phyloP scores from a whole-genome alignment of 2,888 invertebrate species.

The Netelia virgata region DNA sequence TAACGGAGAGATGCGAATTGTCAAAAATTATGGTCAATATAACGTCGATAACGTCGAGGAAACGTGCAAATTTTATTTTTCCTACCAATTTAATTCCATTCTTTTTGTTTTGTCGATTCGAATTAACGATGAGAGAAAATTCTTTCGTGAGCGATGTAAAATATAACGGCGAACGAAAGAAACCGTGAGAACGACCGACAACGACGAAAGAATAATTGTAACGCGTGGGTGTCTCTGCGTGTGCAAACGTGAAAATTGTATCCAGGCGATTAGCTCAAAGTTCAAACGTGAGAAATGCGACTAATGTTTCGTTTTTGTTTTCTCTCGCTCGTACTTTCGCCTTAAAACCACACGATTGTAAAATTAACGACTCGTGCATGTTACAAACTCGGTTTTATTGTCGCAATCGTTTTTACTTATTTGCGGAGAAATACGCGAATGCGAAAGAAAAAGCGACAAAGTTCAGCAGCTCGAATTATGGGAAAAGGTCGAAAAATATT shows the following conservation, averaged over 20 bases:
- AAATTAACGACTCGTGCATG: too few species aligned
- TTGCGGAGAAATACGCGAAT: conserved; percentile 13
- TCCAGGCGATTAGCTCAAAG: neutral
- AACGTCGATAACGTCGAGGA: too few species aligned
- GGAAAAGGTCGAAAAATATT: conserved; percentile 28
- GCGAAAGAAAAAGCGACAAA: neutral
- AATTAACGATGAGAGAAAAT: too few species aligned
- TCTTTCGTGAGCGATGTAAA: too few species aligned
- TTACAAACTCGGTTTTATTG: too few species aligned
- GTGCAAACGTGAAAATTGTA: neutral
- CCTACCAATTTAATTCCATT: too few species aligned
- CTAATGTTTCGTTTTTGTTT: neutral
- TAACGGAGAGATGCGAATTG: conserved; percentile 30
- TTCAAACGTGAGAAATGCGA: conserved; percentile 22
- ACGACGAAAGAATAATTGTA: neutral
- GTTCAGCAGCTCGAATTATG: neutral
- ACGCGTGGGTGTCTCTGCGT: conserved; percentile 7
- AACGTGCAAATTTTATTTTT: too few species aligned
- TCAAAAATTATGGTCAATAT: too few species aligned
- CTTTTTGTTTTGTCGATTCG: too few species aligned
- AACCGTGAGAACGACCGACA: conserved; percentile 49
- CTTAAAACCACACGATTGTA: neutral
- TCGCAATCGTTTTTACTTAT: neutral
- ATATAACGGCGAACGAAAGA: conserved; percentile 25
- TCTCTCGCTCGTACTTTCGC: conserved; percentile 23